Conservation (phyloP, 2,888 invertebrate genomes). For the Drosophila longiperda region DNA sequence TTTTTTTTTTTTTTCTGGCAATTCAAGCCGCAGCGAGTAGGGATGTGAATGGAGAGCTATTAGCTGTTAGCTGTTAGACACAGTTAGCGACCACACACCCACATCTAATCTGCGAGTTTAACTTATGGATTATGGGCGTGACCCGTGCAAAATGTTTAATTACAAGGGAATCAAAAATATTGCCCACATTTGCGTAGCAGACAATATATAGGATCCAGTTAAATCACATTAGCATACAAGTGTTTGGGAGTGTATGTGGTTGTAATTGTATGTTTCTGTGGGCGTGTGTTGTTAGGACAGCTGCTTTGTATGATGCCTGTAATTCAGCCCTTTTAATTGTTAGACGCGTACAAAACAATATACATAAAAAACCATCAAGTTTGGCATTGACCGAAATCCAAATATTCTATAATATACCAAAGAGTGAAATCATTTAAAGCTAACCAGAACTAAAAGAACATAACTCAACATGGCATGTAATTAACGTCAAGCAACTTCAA, state of each 20-base stretch:
- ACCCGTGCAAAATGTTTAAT: conserved; percentile 53
- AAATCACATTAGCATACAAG: conserved; percentile 50
- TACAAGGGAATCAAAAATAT: conserved; percentile 47
- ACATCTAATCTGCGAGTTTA: conserved; percentile 52
- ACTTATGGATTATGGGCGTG: conserved; percentile 79
- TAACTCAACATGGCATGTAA: conserved; percentile 41
- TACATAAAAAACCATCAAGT: neutral
- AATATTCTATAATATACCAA: neutral
- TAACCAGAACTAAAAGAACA: conserved; percentile 16
- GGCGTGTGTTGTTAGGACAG: conserved; percentile 25
- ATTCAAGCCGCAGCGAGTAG: conserved; percentile 34
- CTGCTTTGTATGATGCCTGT: conserved; percentile 1
- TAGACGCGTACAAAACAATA: neutral
- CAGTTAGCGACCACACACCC: conserved; percentile 51
- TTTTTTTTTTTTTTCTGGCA: conserved; percentile 53
- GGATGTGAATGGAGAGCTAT: conserved; percentile 18
- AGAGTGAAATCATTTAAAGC: neutral
- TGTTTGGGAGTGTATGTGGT: conserved; percentile 13
- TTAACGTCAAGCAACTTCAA: conserved; percentile 52
- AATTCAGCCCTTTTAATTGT: conserved; percentile 10
- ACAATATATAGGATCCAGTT: conserved; percentile 44
- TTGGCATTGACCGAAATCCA: neutral
- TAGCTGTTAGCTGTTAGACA: conserved; percentile 40
- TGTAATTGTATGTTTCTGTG: conserved; percentile 11
- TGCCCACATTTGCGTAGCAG: conserved; percentile 70